These are phyloP conservation scores for Macaria notata DNA, from an alignment of 2,888 invertebrate genomes.

Conservation along the genomic window DNA sequence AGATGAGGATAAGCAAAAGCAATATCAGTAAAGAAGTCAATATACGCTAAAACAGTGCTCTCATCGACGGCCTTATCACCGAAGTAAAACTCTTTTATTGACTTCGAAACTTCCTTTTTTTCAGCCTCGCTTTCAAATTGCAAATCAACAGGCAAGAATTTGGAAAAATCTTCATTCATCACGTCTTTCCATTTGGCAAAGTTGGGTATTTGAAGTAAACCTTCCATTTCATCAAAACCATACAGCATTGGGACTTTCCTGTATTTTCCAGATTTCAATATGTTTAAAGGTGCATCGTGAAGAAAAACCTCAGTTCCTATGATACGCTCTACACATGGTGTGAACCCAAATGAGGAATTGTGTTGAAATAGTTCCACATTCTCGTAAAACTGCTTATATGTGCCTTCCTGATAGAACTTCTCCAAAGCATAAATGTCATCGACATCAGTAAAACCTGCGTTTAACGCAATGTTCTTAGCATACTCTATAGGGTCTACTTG, in stretches of 20 bases:
- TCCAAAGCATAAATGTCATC: slow-evolving; percentile 51
- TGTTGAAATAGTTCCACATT: slow-evolving; percentile 29
- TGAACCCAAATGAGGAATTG: slow-evolving; percentile 39
- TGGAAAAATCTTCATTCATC: slow-evolving; percentile 54
- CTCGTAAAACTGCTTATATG: slow-evolving; percentile 40
- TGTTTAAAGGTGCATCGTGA: slow-evolving; percentile 45
- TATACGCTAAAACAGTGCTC: slow-evolving; percentile 41
- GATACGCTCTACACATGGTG: slow-evolving; percentile 45
- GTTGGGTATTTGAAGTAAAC: slow-evolving; percentile 29
- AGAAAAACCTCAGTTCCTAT: slow-evolving; percentile 39
- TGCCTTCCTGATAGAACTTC: slow-evolving; percentile 46
- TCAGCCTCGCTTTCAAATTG: slow-evolving; percentile 45
- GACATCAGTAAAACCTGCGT: slow-evolving; percentile 39
- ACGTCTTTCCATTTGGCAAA: slow-evolving; percentile 44
- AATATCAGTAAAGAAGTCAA: slow-evolving; percentile 61
- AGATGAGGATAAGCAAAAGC: slow-evolving; percentile 42
- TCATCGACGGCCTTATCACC: slow-evolving; percentile 40
- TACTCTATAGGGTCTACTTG: slow-evolving; percentile 46
- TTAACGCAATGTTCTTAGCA: slow-evolving; percentile 43
- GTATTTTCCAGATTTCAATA: slow-evolving; percentile 43
- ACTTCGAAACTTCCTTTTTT: slow-evolving; percentile 41
- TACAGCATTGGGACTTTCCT: slow-evolving; percentile 49
- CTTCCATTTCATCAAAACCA: slow-evolving; percentile 53
- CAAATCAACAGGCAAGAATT: slow-evolving; percentile 53
- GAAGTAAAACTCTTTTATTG: slow-evolving; percentile 52